phyloP scores from a whole-genome alignment of 2,113 vertebrate species.

The Xenus cinereus region DNA sequence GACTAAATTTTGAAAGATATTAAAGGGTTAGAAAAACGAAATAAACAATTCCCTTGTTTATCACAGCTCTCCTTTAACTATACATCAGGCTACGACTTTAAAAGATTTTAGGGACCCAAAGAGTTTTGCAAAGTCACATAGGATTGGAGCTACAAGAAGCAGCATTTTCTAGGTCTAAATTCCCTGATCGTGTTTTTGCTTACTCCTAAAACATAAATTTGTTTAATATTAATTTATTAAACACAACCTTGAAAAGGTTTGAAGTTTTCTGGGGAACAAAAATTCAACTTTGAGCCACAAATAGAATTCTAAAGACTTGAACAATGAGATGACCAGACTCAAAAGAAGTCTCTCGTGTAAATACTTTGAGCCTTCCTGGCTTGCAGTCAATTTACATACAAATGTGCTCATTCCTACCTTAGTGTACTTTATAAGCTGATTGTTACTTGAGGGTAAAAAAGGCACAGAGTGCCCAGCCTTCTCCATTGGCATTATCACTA shows the following conservation, averaged over 20 bases:
- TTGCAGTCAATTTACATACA: background rate
- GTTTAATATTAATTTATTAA: background rate
- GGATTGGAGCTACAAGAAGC: background rate
- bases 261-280: background rate
- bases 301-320: background rate
- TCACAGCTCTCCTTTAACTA: background rate
- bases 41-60: background rate
- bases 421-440: background rate
- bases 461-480: background rate
- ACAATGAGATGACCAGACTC: background rate
- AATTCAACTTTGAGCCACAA: background rate
- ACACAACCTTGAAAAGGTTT: background rate
- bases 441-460: background rate
- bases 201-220: background rate
- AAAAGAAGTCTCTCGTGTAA: background rate
- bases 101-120: background rate
- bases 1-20: background rate
- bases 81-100: background rate
- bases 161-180: background rate
- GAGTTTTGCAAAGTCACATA: background rate
- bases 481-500: background rate
- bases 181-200: background rate
- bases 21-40: background rate
- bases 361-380: background rate
- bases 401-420: background rate